Evolutionary conservation across 2,888 invertebrate genomes (phyloP), one percentile per base, ranked within the genome.

Genomic region (Microchrysa polita): DNA sequence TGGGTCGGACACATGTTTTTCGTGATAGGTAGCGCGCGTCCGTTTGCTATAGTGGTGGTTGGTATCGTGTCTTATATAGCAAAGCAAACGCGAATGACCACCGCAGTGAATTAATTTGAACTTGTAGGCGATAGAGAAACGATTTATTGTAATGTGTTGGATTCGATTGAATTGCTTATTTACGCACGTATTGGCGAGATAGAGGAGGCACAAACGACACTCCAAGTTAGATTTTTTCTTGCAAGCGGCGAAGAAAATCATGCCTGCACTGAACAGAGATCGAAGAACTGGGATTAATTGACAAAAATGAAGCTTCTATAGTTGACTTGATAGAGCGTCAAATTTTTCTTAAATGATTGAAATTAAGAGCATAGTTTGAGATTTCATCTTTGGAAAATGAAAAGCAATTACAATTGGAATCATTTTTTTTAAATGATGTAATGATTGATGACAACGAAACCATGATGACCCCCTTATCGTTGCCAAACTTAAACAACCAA

Each of bases 91-190:
- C 23, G 65, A 48, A 22, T 44, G 57, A 55, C 55, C 69, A 34
- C 20, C 57, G 69, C 57, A 57, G 69, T 57, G 69, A 57, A 69
- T 57, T 69, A 55, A 40, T 40, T 69, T 69, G 55, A 67, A 12
- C 23, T 53, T 18, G 69, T 69, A 57, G 69, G 69, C 69, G 69
- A 55, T 40, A 69, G 55, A 16, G 16, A 34, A 69, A 14, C 69
- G 69, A 69, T 69, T 69, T 69, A 53, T 67, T n/a, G 53, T 27
- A 16, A 67, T 67, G 53, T 52, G 53, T 16, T 67, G 27, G 20
- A 48, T 67, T 34, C 53, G 34, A 53, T 55, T 55, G 67, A 67
- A 53, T 55, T 20, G 67, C 67, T 67, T 23, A 67, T 67, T 53
- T 67, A 67, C 34, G 67, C 27, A 22, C 55, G 67, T 40, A 34